A percentile compares a stretch with the other conserved stretches of the same genome.
phyloP scores from a whole-genome alignment of 2,888 invertebrate genomes.

The Carabus problematicus region DNA sequence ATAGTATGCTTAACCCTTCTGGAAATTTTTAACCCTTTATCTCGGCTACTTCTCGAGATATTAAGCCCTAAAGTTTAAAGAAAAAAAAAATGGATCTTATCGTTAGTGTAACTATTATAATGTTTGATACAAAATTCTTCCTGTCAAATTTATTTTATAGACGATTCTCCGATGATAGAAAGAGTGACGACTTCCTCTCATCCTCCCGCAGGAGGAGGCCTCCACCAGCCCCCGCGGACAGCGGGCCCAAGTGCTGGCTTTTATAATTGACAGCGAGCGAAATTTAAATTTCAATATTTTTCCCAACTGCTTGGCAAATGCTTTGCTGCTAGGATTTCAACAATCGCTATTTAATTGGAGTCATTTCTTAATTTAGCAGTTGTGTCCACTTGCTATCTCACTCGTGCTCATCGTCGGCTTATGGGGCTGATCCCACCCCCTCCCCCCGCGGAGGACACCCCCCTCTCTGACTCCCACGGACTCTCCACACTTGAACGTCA shows the following conservation, averaged over 20 bases:
- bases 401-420: too few relatives aligned
- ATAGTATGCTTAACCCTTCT: too few relatives aligned
- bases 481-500: slow-evolving; percentile 49
- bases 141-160: too few relatives aligned
- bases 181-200: too few relatives aligned
- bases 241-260: background rate
- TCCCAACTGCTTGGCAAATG: slow-evolving; percentile 45
- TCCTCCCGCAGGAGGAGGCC: background rate
- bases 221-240: background rate
- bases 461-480: slow-evolving; percentile 5
- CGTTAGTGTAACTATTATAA: too few relatives aligned
- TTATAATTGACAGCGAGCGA: slow-evolving; percentile 42
- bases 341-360: slow-evolving; percentile 61
- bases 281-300: slow-evolving; percentile 59
- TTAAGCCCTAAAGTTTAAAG: too few relatives aligned
- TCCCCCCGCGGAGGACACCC: slow-evolving; percentile 15
- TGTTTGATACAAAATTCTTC: too few relatives aligned
- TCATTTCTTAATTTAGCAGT: slow-evolving; percentile 56
- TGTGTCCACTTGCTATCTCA: slow-evolving; percentile 20
- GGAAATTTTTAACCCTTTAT: too few relatives aligned
- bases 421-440: too few relatives aligned
- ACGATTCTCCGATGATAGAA: too few relatives aligned
- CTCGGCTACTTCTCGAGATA: too few relatives aligned
- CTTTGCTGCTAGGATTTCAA: slow-evolving; percentile 52
- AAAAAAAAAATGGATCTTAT: too few relatives aligned